phyloP scores from a whole-genome alignment of 1,140 invertebrate genomes.

The Drosophila guanche region DNA sequence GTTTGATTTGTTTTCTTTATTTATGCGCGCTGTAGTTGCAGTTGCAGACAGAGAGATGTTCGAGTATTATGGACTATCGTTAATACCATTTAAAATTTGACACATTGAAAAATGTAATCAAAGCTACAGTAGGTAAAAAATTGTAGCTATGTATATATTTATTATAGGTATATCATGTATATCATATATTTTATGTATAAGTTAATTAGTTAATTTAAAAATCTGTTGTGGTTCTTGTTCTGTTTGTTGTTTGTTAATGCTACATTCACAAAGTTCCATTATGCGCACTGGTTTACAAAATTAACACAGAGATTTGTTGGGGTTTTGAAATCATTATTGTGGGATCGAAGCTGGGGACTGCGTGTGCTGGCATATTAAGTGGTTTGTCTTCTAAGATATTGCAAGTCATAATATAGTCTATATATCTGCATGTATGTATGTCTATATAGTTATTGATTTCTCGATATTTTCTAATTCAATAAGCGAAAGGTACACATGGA shows the following conservation, averaged over 20 bases:
- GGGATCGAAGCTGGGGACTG: neutral
- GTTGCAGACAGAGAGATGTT: neutral
- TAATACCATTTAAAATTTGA: conserved; percentile 80
- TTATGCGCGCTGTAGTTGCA: conserved; percentile 24
- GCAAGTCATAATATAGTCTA: conserved; percentile 60
- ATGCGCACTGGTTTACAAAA: conserved; percentile 70
- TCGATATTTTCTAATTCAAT: conserved; percentile 70
- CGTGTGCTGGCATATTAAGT: conserved; percentile 28
- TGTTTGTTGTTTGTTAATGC: conserved; percentile 56
- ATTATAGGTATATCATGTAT: conserved; percentile 50
- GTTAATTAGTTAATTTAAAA: conserved; percentile 60
- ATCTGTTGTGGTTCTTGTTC: conserved; percentile 10
- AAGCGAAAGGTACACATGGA: conserved; percentile 81
- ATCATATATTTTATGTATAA: conserved; percentile 47
- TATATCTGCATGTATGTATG: conserved; percentile 38
- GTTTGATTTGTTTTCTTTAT: conserved; percentile 26
- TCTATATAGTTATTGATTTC: conserved; percentile 40
- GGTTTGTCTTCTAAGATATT: conserved; percentile 57
- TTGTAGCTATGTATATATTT: conserved; percentile 70
- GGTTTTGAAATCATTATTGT: conserved; percentile 40
- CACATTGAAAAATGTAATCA: conserved; percentile 82
- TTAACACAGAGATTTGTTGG: conserved; percentile 51
- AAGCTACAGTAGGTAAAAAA: conserved; percentile 80
- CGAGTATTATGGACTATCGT: conserved; percentile 53
- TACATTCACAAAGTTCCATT: conserved; percentile 73